Base-by-base conservation (phyloP, 2,113 vertebrate genomes). In the Isichthys henryi region DNA sequence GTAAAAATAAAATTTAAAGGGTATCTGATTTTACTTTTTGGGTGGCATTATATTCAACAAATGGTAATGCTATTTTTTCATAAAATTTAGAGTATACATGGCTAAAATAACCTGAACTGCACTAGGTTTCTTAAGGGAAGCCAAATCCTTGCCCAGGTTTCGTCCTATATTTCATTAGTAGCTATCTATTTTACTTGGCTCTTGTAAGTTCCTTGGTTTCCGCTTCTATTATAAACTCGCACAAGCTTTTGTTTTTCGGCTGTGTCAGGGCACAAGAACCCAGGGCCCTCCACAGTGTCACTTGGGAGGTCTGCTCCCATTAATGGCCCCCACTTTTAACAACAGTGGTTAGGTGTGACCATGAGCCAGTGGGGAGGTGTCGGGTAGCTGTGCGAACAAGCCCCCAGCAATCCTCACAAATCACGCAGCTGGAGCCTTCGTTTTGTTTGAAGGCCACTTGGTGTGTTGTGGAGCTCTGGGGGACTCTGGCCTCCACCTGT, bases 261-360 rank as follows among this genome's bases (percentile, higher is more conserved):
- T 90, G 90, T 85, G 46, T 90, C 66, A 56, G 87, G 84, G 89
- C 5, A 66, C 84, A 66, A 21, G 85, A 89, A 91, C 0, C 48
- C n/a, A 9, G 66, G 91, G 93, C 93, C 94, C 93, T 94, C 93
- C 94, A 93, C 93, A 92, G 93, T 93, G 93, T 93, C 92, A 93
- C 92, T 91, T 43, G 94, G 95, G 94, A 95, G 94, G 95, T 95
- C 94, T 91, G 46, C 6, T 92, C 88, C 92, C 93, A 94, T 95
- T 94, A 94, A 91, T 89, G 43, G 84, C 82, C 91, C 91, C 92
- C 91, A 91, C 91, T 15, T 94, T 93, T 93, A 93, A 93, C 92
- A 89, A 90, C 43, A 27, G 91, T 93, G 80, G 92, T 90, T 86
- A 90, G 92, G 89, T 88, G 27, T 89, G 90, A 88, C 91, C 88